Evolutionary conservation across 2,797 vertebrate genomes (phyloP).

Genomic region (Rhodeus uyekii): DNA sequence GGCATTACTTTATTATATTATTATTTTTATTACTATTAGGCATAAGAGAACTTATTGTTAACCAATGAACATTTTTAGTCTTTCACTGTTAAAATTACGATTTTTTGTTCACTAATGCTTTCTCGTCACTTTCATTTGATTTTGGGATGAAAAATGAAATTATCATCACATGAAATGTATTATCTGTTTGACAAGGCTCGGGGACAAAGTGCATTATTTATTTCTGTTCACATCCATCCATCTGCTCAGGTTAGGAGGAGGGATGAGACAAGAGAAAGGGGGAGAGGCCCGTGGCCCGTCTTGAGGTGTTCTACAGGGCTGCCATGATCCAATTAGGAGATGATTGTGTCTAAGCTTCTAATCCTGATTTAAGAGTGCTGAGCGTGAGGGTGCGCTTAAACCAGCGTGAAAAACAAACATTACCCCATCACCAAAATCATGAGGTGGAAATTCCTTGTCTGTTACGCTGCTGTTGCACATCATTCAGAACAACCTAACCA

Average conservation of each 20-base stretch:
- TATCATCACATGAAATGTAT: no score
- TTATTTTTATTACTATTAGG: neutral
- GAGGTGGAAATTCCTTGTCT: slow-evolving; percentile 24
- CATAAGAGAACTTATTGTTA: neutral
- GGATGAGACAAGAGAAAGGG: slow-evolving; percentile 1
- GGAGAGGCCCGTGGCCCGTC: slow-evolving; percentile 19
- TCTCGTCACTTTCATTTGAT: neutral
- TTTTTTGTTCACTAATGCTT: no score
- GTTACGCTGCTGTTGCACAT: slow-evolving; percentile 25
- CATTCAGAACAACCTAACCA: slow-evolving; percentile 2
- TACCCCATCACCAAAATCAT: slow-evolving; percentile 36
- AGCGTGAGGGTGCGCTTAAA: slow-evolving; percentile 22
- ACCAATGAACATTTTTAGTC: neutral
- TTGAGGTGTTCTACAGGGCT: slow-evolving; percentile 52
- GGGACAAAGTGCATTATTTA: slow-evolving; percentile 51
- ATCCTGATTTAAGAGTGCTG: slow-evolving; percentile 49
- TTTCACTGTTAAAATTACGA: neutral
- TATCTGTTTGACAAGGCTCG: slow-evolving; percentile 46
- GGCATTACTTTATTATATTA: no score
- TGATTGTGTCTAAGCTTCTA: slow-evolving; percentile 57
- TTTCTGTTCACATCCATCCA: slow-evolving; percentile 42
- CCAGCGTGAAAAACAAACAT: slow-evolving; percentile 39
- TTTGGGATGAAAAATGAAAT: neutral
- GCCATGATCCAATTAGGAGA: slow-evolving; percentile 56
- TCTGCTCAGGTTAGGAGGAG: slow-evolving; percentile 37